Conservation (phyloP, 2,888 invertebrate genomes). For the Diaphora mendica region DNA sequence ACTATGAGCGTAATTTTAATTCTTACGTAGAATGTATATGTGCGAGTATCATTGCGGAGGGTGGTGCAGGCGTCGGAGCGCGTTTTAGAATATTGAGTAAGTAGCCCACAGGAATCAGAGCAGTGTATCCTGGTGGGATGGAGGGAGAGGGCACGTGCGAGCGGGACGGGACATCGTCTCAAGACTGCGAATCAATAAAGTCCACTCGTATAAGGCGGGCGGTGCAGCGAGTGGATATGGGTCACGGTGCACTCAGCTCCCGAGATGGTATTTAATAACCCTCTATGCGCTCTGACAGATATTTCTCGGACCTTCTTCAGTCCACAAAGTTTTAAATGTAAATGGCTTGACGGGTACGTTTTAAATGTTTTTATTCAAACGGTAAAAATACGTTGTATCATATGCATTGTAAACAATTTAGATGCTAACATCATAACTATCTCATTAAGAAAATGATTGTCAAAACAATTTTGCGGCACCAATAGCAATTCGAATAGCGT, state of each 20-base stretch:
- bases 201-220: slow-evolving; percentile 84
- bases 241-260: slow-evolving; percentile 82
- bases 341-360: slow-evolving; percentile 53
- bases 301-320: slow-evolving; percentile 68
- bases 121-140: slow-evolving; percentile 52
- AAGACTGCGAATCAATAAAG: slow-evolving; percentile 87
- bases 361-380: slow-evolving; percentile 59
- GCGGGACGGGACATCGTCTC: slow-evolving; percentile 79
- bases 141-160: slow-evolving; percentile 56
- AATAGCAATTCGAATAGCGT: slow-evolving; percentile 72
- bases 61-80: slow-evolving; percentile 75
- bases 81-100: slow-evolving; percentile 83
- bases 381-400: slow-evolving; percentile 55
- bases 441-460: slow-evolving; percentile 64
- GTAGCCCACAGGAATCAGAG: slow-evolving; percentile 69
- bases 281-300: slow-evolving; percentile 72
- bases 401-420: slow-evolving; percentile 40
- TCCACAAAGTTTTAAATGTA: slow-evolving; percentile 55
- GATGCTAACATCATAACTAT: slow-evolving; percentile 46
- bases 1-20: not conserved
- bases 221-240: slow-evolving; percentile 82
- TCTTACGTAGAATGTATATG: slow-evolving; percentile 3
- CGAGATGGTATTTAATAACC: slow-evolving; percentile 81
- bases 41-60: slow-evolving; percentile 28
- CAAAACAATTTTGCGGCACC: slow-evolving; percentile 66